Evolutionary conservation across 2,113 vertebrate species (phyloP).

Genomic region (Telmatochromis sp.): DNA sequence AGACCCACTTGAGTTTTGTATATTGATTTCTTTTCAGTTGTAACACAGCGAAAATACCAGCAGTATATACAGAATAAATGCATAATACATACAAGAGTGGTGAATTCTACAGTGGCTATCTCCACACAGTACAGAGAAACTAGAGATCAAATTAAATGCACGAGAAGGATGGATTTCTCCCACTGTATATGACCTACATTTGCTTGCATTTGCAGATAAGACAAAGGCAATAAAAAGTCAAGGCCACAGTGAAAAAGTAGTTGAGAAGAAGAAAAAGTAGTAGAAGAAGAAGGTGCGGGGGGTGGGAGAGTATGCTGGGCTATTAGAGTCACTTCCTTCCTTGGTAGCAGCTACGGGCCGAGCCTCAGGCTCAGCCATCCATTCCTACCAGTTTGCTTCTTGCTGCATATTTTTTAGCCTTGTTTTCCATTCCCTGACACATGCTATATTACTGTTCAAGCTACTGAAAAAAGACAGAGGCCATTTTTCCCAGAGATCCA

Average conservation of each 20-base stretch:
- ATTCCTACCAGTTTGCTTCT: slow-evolving; percentile 70
- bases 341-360: slow-evolving; percentile 44
- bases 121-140: neutral
- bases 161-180: neutral
- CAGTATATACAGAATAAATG: neutral
- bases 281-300: neutral
- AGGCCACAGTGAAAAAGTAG: slow-evolving; percentile 28
- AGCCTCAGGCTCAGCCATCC: slow-evolving; percentile 64
- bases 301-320: slow-evolving; percentile 13
- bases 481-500: slow-evolving; percentile 64
- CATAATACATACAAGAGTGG: neutral
- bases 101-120: neutral
- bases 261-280: slow-evolving; percentile 11
- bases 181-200: slow-evolving; percentile 37
- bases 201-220: slow-evolving; percentile 22
- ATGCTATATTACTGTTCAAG: slow-evolving; percentile 73
- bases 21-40: neutral
- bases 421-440: slow-evolving; percentile 71
- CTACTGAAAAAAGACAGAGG: slow-evolving; percentile 57
- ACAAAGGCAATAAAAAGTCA: slow-evolving; percentile 34
- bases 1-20: neutral
- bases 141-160: neutral
- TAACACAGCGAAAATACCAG: neutral
- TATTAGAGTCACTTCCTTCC: slow-evolving; percentile 71
- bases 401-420: slow-evolving; percentile 71